Percentiles rank a stretch among this genome's conserved stretches.
Conservation (phyloP, 2,797 vertebrate species). For the Chrosomus eos region DNA sequence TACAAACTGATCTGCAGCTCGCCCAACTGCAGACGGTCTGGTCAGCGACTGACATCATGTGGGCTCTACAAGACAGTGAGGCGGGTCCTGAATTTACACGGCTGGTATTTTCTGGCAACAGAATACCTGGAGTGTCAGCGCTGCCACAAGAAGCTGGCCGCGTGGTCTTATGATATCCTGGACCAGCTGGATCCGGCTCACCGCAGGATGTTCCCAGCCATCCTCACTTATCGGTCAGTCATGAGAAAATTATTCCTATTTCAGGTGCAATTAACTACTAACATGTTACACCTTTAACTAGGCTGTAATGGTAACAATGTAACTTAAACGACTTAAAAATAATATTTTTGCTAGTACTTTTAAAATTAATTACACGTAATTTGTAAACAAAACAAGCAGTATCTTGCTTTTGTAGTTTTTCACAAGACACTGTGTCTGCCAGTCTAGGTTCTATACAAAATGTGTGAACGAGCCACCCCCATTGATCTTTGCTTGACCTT, state of each 20-base stretch:
- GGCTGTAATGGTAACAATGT: background rate
- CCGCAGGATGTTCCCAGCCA: background rate
- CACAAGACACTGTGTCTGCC: background rate
- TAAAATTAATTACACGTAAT: background rate
- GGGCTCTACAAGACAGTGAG: background rate
- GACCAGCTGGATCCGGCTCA: background rate
- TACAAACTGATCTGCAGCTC: conserved; percentile 7
- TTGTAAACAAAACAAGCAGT: background rate
- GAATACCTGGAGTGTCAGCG: too few relatives aligned
- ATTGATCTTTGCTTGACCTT: background rate
- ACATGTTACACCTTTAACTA: background rate
- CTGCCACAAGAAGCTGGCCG: background rate
- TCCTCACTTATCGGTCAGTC: background rate
- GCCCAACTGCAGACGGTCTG: background rate
- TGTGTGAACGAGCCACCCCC: background rate
- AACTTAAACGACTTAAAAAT: background rate
- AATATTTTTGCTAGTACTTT: too few relatives aligned
- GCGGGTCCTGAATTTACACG: too few relatives aligned
- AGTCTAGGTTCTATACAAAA: background rate
- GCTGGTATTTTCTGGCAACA: too few relatives aligned
- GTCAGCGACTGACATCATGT: background rate
- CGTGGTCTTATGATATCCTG: background rate
- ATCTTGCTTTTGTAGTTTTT: background rate
- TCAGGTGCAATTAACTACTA: background rate
- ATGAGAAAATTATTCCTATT: background rate